Evolutionary conservation across 2,113 vertebrate species (phyloP).

Genomic region (Phylloscopus whistleri): DNA sequence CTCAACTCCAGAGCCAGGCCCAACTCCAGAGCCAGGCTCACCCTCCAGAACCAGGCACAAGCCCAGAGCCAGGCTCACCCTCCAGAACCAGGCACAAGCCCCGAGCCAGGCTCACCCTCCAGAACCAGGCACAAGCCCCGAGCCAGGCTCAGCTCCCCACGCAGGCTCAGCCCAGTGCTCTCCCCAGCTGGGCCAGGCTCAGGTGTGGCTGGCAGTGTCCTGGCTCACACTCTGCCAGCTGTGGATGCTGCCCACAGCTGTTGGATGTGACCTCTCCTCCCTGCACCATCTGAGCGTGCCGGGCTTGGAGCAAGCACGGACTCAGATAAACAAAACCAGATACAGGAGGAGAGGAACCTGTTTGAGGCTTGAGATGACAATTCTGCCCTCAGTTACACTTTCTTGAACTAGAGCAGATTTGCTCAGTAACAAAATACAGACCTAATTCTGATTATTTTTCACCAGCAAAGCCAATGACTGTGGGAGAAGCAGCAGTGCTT

Average conservation of each 20-base stretch:
- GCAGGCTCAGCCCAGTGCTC: neutral
- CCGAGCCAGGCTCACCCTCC: neutral
- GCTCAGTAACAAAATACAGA: neutral
- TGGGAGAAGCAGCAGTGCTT: neutral
- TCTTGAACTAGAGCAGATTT: slow-evolving; percentile 5
- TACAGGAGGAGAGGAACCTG: slow-evolving; percentile 4
- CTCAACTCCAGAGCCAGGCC: neutral
- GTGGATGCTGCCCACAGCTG: neutral
- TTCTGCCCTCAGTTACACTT: slow-evolving; percentile 19
- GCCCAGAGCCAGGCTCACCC: neutral
- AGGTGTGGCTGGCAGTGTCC: fast-evolving
- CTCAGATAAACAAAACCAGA: slow-evolving; percentile 5
- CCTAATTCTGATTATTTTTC: slow-evolving; percentile 43
- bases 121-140: neutral
- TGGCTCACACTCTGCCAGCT: neutral
- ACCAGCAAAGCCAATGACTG: neutral
- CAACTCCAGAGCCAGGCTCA: neutral
- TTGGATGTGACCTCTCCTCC: neutral
- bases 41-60: no score
- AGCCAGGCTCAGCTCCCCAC: neutral
- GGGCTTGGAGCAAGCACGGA: neutral
- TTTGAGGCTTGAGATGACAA: neutral
- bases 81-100: neutral
- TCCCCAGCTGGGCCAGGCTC: neutral
- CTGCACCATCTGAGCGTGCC: neutral